Evolutionary conservation across 2,888 invertebrate genomes (phyloP).

Genomic region (Dioctria linearis): DNA sequence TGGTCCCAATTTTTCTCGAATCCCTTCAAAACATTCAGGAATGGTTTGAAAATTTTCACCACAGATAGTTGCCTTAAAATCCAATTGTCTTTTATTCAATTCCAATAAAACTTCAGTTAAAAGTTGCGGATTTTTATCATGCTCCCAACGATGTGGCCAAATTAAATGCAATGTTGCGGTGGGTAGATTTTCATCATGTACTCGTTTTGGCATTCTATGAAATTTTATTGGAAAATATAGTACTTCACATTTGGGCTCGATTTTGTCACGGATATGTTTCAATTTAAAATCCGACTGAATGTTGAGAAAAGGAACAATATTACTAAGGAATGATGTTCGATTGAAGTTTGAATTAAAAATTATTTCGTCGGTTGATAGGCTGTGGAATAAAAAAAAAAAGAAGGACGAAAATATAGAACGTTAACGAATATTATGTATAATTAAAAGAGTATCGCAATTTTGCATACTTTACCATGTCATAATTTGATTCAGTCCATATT

Average conservation of each 20-base stretch:
- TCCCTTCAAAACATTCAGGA: constrained; percentile 75
- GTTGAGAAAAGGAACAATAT: constrained; percentile 76
- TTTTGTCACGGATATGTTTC: constrained; percentile 73
- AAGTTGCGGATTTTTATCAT: constrained; percentile 81
- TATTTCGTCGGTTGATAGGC: constrained; percentile 78
- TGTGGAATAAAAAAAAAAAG: constrained; percentile 62
- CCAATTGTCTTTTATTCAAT: constrained; percentile 72
- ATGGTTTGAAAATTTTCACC: constrained; percentile 77
- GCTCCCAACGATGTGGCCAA: constrained; percentile 87
- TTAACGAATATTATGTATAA: neutral
- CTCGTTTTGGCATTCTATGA: constrained; percentile 68
- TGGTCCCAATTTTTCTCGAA: constrained; percentile 71
- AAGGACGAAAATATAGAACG: neutral
- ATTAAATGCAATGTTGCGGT: constrained; percentile 74
- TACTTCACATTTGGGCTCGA: constrained; percentile 76
- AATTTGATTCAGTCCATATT: constrained; percentile 84
- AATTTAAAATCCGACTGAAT: constrained; percentile 78
- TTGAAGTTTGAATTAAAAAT: constrained; percentile 83
- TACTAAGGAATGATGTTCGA: constrained; percentile 77
- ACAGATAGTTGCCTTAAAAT: constrained; percentile 75
- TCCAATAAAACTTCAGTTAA: constrained; percentile 74
- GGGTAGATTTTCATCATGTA: constrained; percentile 56
- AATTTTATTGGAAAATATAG: constrained; percentile 77
- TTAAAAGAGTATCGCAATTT: neutral
- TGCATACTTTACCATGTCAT: constrained; percentile 74